Percentiles rank a stretch among this genome's conserved stretches.
phyloP scores from a whole-genome alignment of 2,113 vertebrate genomes.

The Porphyrio hochstetteri region DNA sequence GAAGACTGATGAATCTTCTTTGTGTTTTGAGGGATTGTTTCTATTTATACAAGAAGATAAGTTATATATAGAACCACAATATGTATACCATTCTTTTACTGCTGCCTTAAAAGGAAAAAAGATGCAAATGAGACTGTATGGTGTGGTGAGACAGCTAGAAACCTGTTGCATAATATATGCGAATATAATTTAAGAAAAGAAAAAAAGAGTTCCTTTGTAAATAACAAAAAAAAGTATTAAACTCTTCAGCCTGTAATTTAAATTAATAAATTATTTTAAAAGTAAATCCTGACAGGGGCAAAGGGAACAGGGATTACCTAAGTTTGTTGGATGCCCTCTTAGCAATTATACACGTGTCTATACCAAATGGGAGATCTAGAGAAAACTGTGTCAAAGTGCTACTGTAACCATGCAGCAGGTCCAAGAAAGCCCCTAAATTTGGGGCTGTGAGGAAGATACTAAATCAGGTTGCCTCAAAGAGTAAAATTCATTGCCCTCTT shows the following conservation, averaged over 20 bases:
- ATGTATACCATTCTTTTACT: background rate
- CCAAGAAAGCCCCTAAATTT: background rate
- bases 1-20: background rate
- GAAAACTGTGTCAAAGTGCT: background rate
- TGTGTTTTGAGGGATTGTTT: constrained; percentile 4
- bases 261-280: background rate
- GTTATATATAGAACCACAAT: background rate
- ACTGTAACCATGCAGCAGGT: background rate
- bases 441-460: background rate
- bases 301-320: background rate
- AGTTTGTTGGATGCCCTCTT: rapidly evolving
- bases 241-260: background rate
- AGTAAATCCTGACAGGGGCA: background rate
- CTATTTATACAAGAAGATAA: background rate
- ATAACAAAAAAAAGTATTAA: background rate
- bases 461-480: background rate
- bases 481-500: background rate
- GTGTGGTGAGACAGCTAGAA: background rate
- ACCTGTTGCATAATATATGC: rapidly evolving
- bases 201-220: background rate
- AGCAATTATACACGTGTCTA: background rate
- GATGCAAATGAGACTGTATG: background rate
- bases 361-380: background rate
- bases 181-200: background rate
- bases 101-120: background rate